Conservation (phyloP, 1,140 invertebrate genomes). For the Drepana arcuata region DNA sequence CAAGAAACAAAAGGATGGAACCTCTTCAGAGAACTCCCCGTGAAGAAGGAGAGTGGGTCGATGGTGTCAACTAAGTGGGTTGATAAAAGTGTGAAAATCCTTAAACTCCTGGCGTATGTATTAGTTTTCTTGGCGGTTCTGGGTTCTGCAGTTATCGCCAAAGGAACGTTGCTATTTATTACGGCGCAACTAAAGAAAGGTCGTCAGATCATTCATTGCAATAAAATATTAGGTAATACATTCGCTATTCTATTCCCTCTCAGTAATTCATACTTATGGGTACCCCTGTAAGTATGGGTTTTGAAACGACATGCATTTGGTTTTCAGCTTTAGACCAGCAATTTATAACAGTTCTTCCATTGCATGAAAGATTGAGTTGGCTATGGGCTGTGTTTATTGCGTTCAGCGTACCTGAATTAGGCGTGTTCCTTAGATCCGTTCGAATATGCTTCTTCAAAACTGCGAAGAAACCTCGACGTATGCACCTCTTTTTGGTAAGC, state of each 20-base stretch:
- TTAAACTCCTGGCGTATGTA: conserved; percentile 89
- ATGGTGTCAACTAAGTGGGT: conserved; percentile 88
- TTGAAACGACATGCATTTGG: not conserved
- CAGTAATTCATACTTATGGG: not conserved
- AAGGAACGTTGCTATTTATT: conserved; percentile 90
- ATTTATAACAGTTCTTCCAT: conserved; percentile 81
- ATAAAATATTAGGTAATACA: conserved; percentile 79
- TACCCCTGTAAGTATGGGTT: not conserved
- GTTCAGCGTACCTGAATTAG: conserved; percentile 88
- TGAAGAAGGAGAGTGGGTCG: conserved; percentile 88
- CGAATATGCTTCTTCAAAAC: conserved; percentile 94
- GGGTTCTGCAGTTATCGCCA: conserved; percentile 84
- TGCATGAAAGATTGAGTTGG: conserved; percentile 89
- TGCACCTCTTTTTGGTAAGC: conserved; percentile 75
- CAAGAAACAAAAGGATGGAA: conserved; percentile 96
- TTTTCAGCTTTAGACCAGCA: conserved; percentile 84
- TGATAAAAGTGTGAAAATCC: conserved; percentile 85
- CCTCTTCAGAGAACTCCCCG: conserved; percentile 90
- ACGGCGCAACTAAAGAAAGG: conserved; percentile 87
- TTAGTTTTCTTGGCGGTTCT: conserved; percentile 87
- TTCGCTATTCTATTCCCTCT: not conserved
- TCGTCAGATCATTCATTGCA: conserved; percentile 83
- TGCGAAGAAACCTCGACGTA: conserved; percentile 74
- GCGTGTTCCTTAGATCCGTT: conserved; percentile 84
- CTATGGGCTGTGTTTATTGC: conserved; percentile 91